A percentile compares a stretch with the other conserved stretches of the same genome.
Conservation (phyloP, 2,888 invertebrate species). For the Hololepta plana region DNA sequence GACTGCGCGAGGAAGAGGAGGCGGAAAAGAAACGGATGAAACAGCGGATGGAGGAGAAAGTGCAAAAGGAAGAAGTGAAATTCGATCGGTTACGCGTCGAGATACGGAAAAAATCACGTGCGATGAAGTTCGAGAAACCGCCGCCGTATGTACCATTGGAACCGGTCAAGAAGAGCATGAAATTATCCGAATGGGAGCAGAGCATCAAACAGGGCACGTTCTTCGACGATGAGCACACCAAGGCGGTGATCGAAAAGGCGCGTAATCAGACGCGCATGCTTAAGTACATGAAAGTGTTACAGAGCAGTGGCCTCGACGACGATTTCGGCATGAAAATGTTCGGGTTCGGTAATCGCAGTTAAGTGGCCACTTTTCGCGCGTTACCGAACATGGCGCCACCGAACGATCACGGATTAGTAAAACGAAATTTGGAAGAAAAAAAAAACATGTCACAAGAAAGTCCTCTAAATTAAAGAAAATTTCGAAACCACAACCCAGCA, state of each 20-base stretch:
- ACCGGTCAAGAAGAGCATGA: constrained; percentile 24
- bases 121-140: constrained; percentile 17
- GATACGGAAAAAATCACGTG: constrained; percentile 21
- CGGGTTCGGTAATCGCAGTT: too few species aligned
- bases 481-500: too few species aligned
- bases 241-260: constrained; percentile 22
- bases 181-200: constrained; percentile 21
- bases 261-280: constrained; percentile 18
- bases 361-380: too few species aligned
- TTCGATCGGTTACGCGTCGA: constrained; percentile 20
- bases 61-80: constrained; percentile 20
- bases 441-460: too few species aligned
- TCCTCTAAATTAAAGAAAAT: too few species aligned
- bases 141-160: constrained; percentile 21
- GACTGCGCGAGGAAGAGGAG: constrained; percentile 15
- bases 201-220: constrained; percentile 24
- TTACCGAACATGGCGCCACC: too few species aligned
- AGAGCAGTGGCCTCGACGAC: too few species aligned
- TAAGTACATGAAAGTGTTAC: constrained; percentile 9
- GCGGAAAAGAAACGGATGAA: constrained; percentile 22
- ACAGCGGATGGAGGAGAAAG: constrained; percentile 19
- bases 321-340: too few species aligned
- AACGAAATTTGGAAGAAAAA: too few species aligned
- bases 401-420: too few species aligned
- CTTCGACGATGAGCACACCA: constrained; percentile 23